phyloP scores from a whole-genome alignment of 2,797 vertebrate genomes.

The Sebastes hubbsi region DNA sequence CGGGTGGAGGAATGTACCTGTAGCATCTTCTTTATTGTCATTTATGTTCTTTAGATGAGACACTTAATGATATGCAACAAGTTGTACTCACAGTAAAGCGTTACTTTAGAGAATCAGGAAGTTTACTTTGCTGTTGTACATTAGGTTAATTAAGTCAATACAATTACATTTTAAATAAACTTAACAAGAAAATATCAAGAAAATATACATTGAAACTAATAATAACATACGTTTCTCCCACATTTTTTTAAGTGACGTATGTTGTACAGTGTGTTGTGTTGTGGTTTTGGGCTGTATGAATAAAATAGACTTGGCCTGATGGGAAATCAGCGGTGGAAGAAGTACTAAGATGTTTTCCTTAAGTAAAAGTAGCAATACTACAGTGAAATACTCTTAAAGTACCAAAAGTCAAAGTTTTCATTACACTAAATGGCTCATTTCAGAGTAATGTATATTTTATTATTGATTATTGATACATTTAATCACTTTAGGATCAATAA shows the following conservation, averaged over 20 bases:
- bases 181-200: neutral
- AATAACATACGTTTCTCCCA: too few species aligned
- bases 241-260: too few species aligned
- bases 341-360: neutral
- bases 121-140: neutral
- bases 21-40: neutral
- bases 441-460: neutral
- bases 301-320: neutral
- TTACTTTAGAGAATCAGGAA: neutral
- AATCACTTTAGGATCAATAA: neutral
- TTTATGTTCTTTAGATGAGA: neutral
- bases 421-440: neutral
- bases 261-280: neutral
- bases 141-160: neutral
- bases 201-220: neutral
- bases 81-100: neutral
- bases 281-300: neutral
- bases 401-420: fast-evolving
- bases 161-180: neutral
- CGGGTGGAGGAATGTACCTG: conserved; percentile 53
- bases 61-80: neutral
- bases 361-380: neutral
- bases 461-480: neutral
- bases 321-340: neutral
- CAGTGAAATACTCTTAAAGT: neutral